Evolutionary conservation across 2,888 invertebrate species (phyloP), one percentile per base, ranked within the genome.

Genomic region (Meteorus cinctellus): DNA sequence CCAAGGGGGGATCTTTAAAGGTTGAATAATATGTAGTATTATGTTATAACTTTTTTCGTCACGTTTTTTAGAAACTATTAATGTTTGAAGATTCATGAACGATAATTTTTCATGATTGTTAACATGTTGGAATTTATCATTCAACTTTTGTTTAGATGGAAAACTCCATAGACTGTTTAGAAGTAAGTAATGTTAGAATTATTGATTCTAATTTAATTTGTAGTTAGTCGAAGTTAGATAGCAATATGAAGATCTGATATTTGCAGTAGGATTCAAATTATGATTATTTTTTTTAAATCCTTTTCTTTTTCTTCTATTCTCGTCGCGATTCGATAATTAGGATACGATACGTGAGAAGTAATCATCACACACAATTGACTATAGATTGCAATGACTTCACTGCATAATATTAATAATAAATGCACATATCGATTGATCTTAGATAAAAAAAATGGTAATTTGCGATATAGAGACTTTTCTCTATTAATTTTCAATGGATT

Each of bases 211-310:
- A 73, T 71, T 8, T 65, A 29, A 14, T 29, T 60, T 60, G 60
- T 45, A 27, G 45, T 68, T 60, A 45, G 65, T 19, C 6, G 24
- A 19, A 8, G 55, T 55, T 82, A 78, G 68, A 71, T 66, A 72
- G 48, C 41, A 77, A 71, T 75, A 62, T 55, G 78, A 71, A 72
- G 74, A 77, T 76, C 79, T 77, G 68, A 72, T 80, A 80, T 81
- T 75, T 80, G 80, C 80, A 79, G 81, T 80, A 77, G 77, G 78
- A 72, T 81, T 81, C 81, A 41, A 5, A 8, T 48, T 48, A n/a
- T 5, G n/a, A n/a, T 48, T 48, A 41, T 48, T 48, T 48, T 41
- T 41, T 48, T n/a, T 45, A 45, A 74, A 73, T 72, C 77, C 81
- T 63, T 62, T 77, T 76, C 72, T 78, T 78, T 79, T 78, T 76